phyloP scores from a whole-genome alignment of 2,888 invertebrate species.

The Exephanes ischioxanthus region DNA sequence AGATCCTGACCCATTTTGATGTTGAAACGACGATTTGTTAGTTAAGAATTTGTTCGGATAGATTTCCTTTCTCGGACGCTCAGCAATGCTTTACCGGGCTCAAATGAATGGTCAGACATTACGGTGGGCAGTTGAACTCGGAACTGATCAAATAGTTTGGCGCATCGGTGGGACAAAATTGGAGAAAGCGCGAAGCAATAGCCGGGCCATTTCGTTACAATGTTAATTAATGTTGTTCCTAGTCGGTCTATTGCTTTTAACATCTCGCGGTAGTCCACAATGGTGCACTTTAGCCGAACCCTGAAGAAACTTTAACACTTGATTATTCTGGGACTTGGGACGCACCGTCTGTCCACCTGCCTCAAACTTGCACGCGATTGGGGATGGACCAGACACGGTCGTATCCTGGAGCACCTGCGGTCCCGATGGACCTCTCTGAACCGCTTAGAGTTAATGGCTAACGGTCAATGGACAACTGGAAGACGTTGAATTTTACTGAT shows the following conservation, averaged over 20 bases:
- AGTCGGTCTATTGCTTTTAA: slow-evolving; percentile 1
- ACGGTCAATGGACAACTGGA: not conserved
- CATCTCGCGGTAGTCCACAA: not conserved
- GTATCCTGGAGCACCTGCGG: not conserved
- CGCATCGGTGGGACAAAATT: not conserved
- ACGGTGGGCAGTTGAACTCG: not conserved
- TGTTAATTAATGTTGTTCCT: not conserved
- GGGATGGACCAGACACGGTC: not conserved
- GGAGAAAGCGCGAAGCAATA: not conserved
- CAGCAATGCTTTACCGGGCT: too few species aligned
- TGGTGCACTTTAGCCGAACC: not conserved
- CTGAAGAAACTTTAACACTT: slow-evolving; percentile 2
- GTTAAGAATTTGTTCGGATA: too few species aligned
- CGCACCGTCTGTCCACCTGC: slow-evolving; percentile 14
- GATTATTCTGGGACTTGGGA: slow-evolving; percentile 11
- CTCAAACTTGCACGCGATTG: not conserved
- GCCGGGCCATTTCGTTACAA: not conserved
- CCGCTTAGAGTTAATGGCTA: not conserved
- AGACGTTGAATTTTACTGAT: not conserved
- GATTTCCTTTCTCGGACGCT: too few species aligned
- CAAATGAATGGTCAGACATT: too few species aligned
- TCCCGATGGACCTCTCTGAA: not conserved
- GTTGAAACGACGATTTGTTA: too few species aligned
- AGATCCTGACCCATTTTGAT: too few species aligned
- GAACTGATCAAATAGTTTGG: not conserved